A percentile compares a stretch with the other conserved stretches of the same genome.
phyloP scores from a whole-genome alignment of 2,888 invertebrate species.

The Drosophila gaucha region DNA sequence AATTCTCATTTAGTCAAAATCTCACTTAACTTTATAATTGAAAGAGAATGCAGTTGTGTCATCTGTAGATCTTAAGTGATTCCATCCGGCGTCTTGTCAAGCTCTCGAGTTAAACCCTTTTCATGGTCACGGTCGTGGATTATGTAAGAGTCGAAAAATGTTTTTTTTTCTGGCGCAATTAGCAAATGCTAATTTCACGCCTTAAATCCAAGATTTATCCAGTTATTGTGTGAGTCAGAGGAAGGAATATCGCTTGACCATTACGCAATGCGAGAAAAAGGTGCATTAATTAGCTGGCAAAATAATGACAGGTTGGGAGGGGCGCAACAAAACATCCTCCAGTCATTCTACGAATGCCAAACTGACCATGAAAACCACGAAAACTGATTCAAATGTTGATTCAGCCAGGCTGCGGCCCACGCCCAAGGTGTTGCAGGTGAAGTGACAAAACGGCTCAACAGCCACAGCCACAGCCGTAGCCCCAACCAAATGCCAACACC shows the following conservation, averaged over 20 bases:
- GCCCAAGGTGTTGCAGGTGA: slow-evolving; percentile 68
- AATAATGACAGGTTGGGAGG: slow-evolving; percentile 54
- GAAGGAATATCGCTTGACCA: slow-evolving; percentile 58
- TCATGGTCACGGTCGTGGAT: slow-evolving; percentile 77
- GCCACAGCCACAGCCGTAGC: background rate
- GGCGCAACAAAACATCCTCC: slow-evolving; percentile 59
- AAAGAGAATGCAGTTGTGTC: slow-evolving; percentile 19
- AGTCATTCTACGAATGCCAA: slow-evolving; percentile 70
- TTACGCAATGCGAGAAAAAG: slow-evolving; percentile 44
- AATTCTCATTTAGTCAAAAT: background rate
- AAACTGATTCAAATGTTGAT: slow-evolving; percentile 18
- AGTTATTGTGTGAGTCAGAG: slow-evolving; percentile 20
- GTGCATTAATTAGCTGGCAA: slow-evolving; percentile 54
- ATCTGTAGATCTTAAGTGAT: background rate
- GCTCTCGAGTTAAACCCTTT: slow-evolving; percentile 52
- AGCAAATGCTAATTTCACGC: slow-evolving; percentile 60
- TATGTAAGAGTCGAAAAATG: slow-evolving; percentile 60
- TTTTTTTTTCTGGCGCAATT: slow-evolving; percentile 45
- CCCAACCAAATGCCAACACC: slow-evolving; percentile 58
- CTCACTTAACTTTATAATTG: background rate
- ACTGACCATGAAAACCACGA: slow-evolving; percentile 72
- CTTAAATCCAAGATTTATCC: slow-evolving; percentile 35
- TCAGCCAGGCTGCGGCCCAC: slow-evolving; percentile 18
- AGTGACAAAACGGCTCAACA: slow-evolving; percentile 71
- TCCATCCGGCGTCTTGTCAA: slow-evolving; percentile 7